phyloP scores from a whole-genome alignment of 2,888 invertebrate species.

The Spodoptera exigua region DNA sequence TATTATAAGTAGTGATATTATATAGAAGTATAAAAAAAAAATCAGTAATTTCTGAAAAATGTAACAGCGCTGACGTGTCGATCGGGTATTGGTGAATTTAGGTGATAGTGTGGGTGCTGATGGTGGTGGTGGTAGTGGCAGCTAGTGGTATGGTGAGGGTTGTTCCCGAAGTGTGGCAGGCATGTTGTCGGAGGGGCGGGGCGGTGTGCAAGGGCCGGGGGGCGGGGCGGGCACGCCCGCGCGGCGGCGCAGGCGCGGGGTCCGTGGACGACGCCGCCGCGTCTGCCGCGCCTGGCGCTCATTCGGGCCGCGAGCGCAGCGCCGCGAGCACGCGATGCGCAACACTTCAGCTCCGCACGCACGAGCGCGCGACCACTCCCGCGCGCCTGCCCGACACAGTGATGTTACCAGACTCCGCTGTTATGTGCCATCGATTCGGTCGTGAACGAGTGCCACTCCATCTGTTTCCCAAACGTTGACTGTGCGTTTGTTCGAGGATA shows the following conservation, averaged over 20 bases:
- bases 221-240: slow-evolving; percentile 61
- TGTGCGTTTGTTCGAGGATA: slow-evolving; percentile 69
- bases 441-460: slow-evolving; percentile 83
- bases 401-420: slow-evolving; percentile 83
- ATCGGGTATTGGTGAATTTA: neutral
- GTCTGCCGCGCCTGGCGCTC: slow-evolving; percentile 74
- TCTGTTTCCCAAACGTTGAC: slow-evolving; percentile 84
- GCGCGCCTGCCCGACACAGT: slow-evolving; percentile 78
- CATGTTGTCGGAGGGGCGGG: slow-evolving; percentile 57
- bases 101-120: slow-evolving; percentile 14
- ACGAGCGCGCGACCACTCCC: slow-evolving; percentile 74
- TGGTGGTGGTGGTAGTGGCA: slow-evolving; percentile 25
- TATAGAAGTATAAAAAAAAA: neutral
- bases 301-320: slow-evolving; percentile 77
- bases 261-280: slow-evolving; percentile 73
- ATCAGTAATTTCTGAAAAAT: neutral
- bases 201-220: slow-evolving; percentile 57
- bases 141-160: slow-evolving; percentile 47
- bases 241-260: slow-evolving; percentile 60
- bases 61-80: neutral
- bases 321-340: slow-evolving; percentile 78
- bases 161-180: slow-evolving; percentile 49
- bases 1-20: no score
- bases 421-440: slow-evolving; percentile 81
- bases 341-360: slow-evolving; percentile 59